Conservation (phyloP, 2,888 invertebrate genomes). For the Luffia ferchaultella region DNA sequence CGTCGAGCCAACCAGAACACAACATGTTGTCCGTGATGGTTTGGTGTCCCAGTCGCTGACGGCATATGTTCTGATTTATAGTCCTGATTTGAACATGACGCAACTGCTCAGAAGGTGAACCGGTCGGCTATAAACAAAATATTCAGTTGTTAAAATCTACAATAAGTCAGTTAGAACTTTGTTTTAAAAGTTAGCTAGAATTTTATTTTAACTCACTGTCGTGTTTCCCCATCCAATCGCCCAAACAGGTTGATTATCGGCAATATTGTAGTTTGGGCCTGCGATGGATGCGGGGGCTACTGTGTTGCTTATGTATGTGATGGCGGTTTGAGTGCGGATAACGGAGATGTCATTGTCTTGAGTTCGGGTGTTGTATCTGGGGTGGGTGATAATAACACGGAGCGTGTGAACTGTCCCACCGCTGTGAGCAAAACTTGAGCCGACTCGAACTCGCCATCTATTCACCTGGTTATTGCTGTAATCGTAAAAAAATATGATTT, state of each 20-base stretch:
- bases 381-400: constrained; percentile 23
- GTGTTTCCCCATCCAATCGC: constrained; percentile 47
- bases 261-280: constrained; percentile 25
- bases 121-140: background rate
- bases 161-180: background rate
- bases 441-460: constrained; percentile 28
- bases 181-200: background rate
- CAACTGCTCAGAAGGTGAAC: constrained; percentile 3
- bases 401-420: constrained; percentile 24
- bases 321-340: constrained; percentile 20
- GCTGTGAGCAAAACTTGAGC: constrained; percentile 25
- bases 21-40: constrained; percentile 3
- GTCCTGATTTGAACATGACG: constrained; percentile 4
- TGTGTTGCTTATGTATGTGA: constrained; percentile 19
- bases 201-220: constrained; percentile 22
- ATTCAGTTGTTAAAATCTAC: background rate
- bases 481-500: background rate
- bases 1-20: constrained; percentile 4
- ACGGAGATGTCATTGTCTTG: constrained; percentile 34
- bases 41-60: background rate
- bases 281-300: constrained; percentile 24
- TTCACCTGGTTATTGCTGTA: constrained; percentile 9
- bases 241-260: constrained; percentile 29
- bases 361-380: constrained; percentile 23
- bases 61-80: constrained; percentile 3